phyloP scores from a whole-genome alignment of 2,888 invertebrate species.

The Polydrusus cervinus region DNA sequence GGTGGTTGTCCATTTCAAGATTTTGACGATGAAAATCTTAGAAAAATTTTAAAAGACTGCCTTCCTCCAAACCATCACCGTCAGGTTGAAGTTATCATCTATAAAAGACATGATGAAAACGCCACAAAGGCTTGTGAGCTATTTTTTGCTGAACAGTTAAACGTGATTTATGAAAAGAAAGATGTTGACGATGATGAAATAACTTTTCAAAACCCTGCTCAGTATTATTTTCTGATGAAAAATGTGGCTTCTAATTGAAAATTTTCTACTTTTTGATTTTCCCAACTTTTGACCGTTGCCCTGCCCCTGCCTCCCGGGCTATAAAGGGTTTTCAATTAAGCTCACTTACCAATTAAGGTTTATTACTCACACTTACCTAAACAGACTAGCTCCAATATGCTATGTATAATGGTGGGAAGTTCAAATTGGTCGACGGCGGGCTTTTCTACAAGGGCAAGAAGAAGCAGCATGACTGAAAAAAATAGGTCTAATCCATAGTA shows the following conservation, averaged over 20 bases:
- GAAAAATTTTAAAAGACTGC: constrained; percentile 64
- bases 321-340: no score
- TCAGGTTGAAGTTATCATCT: constrained; percentile 57
- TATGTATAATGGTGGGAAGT: constrained; percentile 87
- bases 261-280: not conserved
- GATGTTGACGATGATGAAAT: constrained; percentile 7
- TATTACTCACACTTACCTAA: constrained; percentile 65
- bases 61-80: constrained; percentile 47
- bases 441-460: constrained; percentile 86
- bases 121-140: constrained; percentile 58
- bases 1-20: constrained; percentile 79
- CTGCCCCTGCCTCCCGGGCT: no score
- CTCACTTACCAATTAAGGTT: no score
- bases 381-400: constrained; percentile 85
- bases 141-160: constrained; percentile 49
- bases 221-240: constrained; percentile 58
- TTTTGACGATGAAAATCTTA: constrained; percentile 72
- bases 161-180: constrained; percentile 16
- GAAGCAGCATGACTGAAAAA: constrained; percentile 83
- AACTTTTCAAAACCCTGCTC: constrained; percentile 55
- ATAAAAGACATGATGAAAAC: constrained; percentile 55
- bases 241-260: constrained; percentile 25
- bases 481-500: constrained; percentile 87
- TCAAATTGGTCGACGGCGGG: constrained; percentile 85
- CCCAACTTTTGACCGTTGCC: no score